Evolutionary conservation across 2,113 vertebrate species (phyloP).

Genomic region (Paramormyrops kingsleyae): DNA sequence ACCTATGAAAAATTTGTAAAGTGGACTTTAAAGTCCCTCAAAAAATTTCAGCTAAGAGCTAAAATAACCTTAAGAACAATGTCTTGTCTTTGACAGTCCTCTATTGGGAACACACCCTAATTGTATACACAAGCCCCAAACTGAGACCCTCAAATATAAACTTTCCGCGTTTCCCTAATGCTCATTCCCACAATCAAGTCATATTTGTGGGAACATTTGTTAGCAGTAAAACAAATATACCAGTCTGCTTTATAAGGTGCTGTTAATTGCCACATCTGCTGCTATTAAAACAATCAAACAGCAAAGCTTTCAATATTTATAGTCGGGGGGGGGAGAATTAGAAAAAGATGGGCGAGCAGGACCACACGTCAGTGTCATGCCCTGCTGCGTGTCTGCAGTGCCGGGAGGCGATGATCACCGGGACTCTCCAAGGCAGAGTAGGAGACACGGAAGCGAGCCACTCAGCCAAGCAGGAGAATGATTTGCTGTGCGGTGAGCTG

Average conservation of each 20-base stretch:
- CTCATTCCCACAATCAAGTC: constrained; percentile 62
- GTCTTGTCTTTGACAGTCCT: constrained; percentile 58
- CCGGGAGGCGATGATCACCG: neutral
- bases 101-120: constrained; percentile 56
- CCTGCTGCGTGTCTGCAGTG: neutral
- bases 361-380: neutral
- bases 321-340: constrained; percentile 55
- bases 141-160: constrained; percentile 50
- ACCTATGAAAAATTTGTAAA: constrained; percentile 36
- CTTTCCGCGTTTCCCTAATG: constrained; percentile 53
- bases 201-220: constrained; percentile 72
- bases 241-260: constrained; percentile 61
- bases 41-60: constrained; percentile 34
- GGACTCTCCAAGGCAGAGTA: neutral
- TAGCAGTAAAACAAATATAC: constrained; percentile 70
- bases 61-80: constrained; percentile 34
- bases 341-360: constrained; percentile 32
- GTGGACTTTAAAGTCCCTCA: constrained; percentile 22
- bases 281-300: constrained; percentile 69
- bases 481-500: constrained; percentile 40
- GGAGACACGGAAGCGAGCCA: constrained; percentile 27
- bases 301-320: constrained; percentile 61
- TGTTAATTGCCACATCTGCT: constrained; percentile 74
- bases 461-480: constrained; percentile 49
- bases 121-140: constrained; percentile 57